Evolutionary conservation across 2,113 vertebrate genomes (phyloP), one percentile per base, ranked within the genome.

Genomic region (Xiphorhynchus elegans): DNA sequence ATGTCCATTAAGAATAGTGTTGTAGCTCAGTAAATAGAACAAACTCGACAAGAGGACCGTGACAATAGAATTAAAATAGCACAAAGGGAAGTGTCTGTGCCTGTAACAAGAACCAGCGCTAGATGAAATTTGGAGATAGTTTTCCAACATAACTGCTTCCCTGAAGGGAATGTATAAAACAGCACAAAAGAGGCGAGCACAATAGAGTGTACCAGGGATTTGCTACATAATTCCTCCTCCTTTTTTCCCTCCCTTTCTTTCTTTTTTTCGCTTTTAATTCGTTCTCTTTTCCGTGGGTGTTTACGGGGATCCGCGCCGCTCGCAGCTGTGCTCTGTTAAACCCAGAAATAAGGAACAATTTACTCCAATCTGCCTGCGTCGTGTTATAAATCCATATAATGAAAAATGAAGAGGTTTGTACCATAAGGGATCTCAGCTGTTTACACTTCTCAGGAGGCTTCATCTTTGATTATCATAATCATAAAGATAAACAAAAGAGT

Each of bases 401-500:
- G 87, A 91, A 94, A 92, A 97, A 89, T 84, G 93, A 93, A 84
- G 81, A 95, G 66, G 83, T 89, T 91, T 17, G 4, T 84, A 79
- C 84, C 73, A n/a, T 89, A 69, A 95, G 89, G 91, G 77, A 91
- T 84, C 85, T 94, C 82, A 47, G 83, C 88, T 95, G 94, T 94
- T 95, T 90, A 83, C 86, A 42, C 89, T 91, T 95, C 96, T 96
- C 87, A 49, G 91, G 84, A 81, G 66, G 81, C 59, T 95, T 96
- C 11, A 20, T 80, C 93, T 95, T 92, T 78, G 93, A 94, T 95
- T 95, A 95, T 94, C 89, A 79, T 93, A 84, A 94, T 95, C 89
- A 79, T 92, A 92, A 96, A 95, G 96, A 94, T 91, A 96, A 96
- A 96, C 95, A 87, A 91, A 96, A 95, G 94, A 87, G 91, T 91